These are phyloP conservation scores for Platorchestia sp. DNA, from an alignment of 1,140 invertebrate species.

Conservation along the genomic window DNA sequence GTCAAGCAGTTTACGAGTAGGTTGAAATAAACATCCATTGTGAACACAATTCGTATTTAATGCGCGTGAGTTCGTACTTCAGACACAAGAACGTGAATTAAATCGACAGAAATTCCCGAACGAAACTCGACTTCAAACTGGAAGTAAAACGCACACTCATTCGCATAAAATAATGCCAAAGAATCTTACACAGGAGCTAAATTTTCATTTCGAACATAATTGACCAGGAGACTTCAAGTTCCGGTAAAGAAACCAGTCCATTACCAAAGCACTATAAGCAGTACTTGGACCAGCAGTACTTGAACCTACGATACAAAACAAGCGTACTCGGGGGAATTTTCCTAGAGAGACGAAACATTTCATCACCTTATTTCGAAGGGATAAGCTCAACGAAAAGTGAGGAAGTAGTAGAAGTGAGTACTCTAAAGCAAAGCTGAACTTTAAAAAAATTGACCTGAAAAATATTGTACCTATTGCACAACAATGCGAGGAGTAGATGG, in stretches of 20 bases:
- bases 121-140: not conserved
- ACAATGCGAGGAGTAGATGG: not conserved
- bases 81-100: too few species aligned
- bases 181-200: not conserved
- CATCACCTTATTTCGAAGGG: not conserved
- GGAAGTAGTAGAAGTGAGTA: not conserved
- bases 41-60: not conserved
- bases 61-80: not conserved
- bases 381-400: not conserved
- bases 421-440: not conserved
- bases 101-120: not conserved
- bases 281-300: not conserved
- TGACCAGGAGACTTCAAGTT: not conserved
- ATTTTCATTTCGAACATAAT: not conserved
- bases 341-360: not conserved
- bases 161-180: not conserved
- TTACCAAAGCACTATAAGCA: not conserved
- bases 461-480: not conserved
- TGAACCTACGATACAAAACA: not conserved
- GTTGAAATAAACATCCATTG: not conserved
- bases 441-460: not conserved
- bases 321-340: not conserved
- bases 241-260: not conserved
- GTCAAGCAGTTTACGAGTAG: not conserved
- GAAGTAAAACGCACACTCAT: not conserved